phyloP scores from a whole-genome alignment of 2,888 invertebrate genomes.

The Plutella xylostella region DNA sequence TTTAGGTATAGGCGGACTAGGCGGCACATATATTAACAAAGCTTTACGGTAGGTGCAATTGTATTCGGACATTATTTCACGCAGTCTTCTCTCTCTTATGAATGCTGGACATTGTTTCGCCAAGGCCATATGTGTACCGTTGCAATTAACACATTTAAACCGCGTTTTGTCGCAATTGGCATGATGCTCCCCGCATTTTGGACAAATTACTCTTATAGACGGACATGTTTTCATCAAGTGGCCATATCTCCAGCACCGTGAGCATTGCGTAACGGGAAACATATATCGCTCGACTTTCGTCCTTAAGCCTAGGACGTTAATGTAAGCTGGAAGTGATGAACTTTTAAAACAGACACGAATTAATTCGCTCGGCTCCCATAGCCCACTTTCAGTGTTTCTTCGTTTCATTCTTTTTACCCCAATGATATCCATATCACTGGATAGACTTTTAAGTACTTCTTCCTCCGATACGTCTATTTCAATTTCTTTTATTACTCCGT shows the following conservation, averaged over 20 bases:
- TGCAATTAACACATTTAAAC: constrained; percentile 19
- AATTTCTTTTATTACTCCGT: constrained; percentile 13
- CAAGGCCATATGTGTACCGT: constrained; percentile 18
- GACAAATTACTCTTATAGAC: constrained; percentile 9
- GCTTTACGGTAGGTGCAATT: constrained; percentile 18
- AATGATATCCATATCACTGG: constrained; percentile 1
- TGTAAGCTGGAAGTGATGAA: not conserved
- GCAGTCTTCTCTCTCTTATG: constrained; percentile 15
- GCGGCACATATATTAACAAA: constrained; percentile 10
- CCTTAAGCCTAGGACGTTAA: not conserved
- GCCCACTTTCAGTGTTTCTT: not conserved
- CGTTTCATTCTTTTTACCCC: constrained; percentile 11
- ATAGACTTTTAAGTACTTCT: constrained; percentile 7
- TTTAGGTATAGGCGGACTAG: not conserved
- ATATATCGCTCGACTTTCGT: constrained; percentile 9
- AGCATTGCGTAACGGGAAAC: constrained; percentile 19
- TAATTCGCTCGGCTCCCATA: constrained; percentile 6
- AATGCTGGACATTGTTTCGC: constrained; percentile 16
- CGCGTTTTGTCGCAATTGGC: constrained; percentile 16
- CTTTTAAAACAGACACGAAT: constrained; percentile 4
- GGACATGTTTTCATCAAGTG: constrained; percentile 12
- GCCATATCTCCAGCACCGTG: constrained; percentile 5
- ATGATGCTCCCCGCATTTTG: constrained; percentile 13
- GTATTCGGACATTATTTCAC: constrained; percentile 16
- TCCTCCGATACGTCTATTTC: constrained; percentile 12